Base-by-base conservation (phyloP, 2,888 invertebrate genomes). In the Acrobasis suavella region DNA sequence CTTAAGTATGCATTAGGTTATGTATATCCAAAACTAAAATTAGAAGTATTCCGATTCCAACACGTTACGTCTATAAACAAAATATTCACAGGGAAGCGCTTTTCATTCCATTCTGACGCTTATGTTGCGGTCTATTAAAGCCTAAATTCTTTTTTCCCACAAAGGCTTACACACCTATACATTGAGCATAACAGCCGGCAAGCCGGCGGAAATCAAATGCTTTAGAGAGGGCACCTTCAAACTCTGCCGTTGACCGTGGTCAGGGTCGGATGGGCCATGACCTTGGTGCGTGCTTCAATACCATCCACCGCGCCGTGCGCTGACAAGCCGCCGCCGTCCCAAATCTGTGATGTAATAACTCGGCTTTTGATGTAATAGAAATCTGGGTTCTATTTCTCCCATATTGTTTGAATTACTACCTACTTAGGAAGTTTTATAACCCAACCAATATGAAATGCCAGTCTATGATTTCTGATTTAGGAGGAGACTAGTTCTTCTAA, bases 191-290 rank as follows among this genome's bases (percentile, higher is more conserved):
- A 50, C 42, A 16, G 8, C 32, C 32, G 5, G 32, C 32, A 32
- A 32, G n/a, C 50, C 54, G 46, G 50, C 54, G 63, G 64, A 59
- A 63, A 61, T 55, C 46, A 22, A 58, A 58, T 17, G 69, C 74
- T 78, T 76, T 61, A n/a, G 71, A 73, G 80, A 82, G 89, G 90
- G 87, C 90, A 91, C 91, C 91, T 91, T 91, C 84, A 90, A 83
- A 74, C 77, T 79, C 79, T 76, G 88, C 80, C 91, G 85, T 91
- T 91, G 91, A 88, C 91, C 90, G 89, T 90, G 91, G 91, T 91
- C 91, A 91, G 86, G 91, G 89, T 83, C 89, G 68, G 65, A 62
- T 74, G 77, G 82, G 76, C 86, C 86, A 77, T 87, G 90, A 85
- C 86, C 85, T 81, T 75, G 73, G 9, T 56, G 55, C 12, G 17